Base-by-base conservation (phyloP, 2,888 invertebrate species). In the Scelioninae gen. 1 region DNA sequence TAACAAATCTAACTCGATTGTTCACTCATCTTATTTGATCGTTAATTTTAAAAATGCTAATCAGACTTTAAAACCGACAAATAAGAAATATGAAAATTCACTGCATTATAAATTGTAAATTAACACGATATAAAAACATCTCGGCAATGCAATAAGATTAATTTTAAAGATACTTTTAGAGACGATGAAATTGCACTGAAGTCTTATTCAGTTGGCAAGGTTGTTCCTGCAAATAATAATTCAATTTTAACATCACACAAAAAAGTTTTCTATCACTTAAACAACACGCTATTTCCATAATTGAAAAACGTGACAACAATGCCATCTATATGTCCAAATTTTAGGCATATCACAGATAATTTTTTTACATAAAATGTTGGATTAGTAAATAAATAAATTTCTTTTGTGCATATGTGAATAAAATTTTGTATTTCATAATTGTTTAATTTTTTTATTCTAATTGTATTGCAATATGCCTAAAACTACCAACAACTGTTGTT, bases 21-120 rank as follows among this genome's bases (percentile, higher is more conserved):
- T 49, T 32, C 34, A n/a, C 5, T 11, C 16, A 49, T 34, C 32
- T 63, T 63, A 23, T 63, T 63, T 32, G 8, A 15, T 16, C 43
- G n/a, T 34, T 40, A 32, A 7, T 13, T 8, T 68, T 68, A 13
- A 43, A 68, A 68, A 68, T 68, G 68, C 68, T 68, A 66, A 8
- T 66, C 55, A 68, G 55, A 68, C 68, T 68, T 68, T 11, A 15
- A 53, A 16, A 45, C 1, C 15, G 16, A 2, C 10, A 40, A 10
- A 6, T 23, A 16, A 6, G 13, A 34, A 65, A 13, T 51, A 4
- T 10, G 16, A 23, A 49, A 49, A 38, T 38, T 38, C 5, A 38
- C 38, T 38, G 38, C 16, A 49, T 16, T 49, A 5, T n/a, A n/a
- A n/a, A n/a, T n/a, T 49, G 23, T 23, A 49, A 49, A 38, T 38